phyloP scores from a whole-genome alignment of 2,113 vertebrate genomes.

The Oreochromis niloticus region DNA sequence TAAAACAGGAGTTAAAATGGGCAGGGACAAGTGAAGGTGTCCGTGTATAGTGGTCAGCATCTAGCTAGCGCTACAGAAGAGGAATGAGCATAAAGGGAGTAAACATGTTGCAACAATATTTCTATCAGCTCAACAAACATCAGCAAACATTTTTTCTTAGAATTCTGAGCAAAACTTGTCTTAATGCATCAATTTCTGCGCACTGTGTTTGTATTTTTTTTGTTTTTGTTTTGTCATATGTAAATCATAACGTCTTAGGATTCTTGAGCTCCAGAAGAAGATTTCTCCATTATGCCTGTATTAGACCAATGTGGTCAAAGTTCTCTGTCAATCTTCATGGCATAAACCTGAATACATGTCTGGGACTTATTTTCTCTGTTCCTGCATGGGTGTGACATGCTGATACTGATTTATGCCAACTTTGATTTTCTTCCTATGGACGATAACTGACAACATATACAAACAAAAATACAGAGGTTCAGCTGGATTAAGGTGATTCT shows the following conservation, averaged over 20 bases:
- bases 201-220: background rate
- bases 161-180: background rate
- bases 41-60: background rate
- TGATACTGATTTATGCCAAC: background rate
- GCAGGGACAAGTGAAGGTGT: background rate
- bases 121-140: background rate
- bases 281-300: background rate
- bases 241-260: background rate
- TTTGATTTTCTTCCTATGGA: background rate
- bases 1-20: background rate
- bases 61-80: background rate
- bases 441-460: background rate
- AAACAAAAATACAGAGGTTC: background rate
- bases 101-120: background rate
- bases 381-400: background rate
- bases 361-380: background rate
- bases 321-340: background rate
- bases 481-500: background rate
- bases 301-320: background rate
- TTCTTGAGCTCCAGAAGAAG: background rate
- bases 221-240: background rate
- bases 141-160: background rate
- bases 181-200: background rate
- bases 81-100: background rate
- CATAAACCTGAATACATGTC: background rate